Evolutionary conservation across 2,797 vertebrate genomes (phyloP).

Genomic region (Galaxias olidus): DNA sequence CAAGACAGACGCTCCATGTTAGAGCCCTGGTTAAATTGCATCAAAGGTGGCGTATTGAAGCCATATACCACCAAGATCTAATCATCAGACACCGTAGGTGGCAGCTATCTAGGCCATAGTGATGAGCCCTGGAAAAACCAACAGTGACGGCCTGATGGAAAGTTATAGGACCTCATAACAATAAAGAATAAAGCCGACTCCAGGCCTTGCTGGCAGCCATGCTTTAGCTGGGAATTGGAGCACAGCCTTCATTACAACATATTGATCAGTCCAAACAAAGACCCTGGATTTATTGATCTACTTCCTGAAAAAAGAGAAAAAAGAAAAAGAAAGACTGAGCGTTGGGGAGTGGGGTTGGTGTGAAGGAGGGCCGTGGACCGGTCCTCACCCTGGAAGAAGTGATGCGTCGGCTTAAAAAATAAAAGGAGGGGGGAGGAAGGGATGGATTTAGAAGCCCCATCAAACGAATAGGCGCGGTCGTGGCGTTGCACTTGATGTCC

Average conservation of each 20-base stretch:
- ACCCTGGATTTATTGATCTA: conserved; percentile 80
- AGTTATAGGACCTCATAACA: conserved; percentile 66
- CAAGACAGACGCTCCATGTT: conserved; percentile 26
- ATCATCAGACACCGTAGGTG: conserved; percentile 65
- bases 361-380: conserved; percentile 36
- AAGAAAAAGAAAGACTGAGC: neutral
- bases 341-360: conserved; percentile 21
- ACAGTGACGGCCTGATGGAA: conserved; percentile 47
- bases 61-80: conserved; percentile 59
- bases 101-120: conserved; percentile 63
- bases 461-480: conserved; percentile 33
- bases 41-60: conserved; percentile 53
- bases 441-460: conserved; percentile 18
- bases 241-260: conserved; percentile 81
- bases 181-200: conserved; percentile 71
- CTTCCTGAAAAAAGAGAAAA: conserved; percentile 37
- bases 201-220: conserved; percentile 54
- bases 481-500: conserved; percentile 39
- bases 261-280: conserved; percentile 85
- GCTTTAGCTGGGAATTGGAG: conserved; percentile 72
- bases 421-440: neutral
- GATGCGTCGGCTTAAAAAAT: conserved; percentile 43
- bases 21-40: conserved; percentile 40
- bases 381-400: conserved; percentile 47
- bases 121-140: conserved; percentile 35